Percentiles rank a stretch among this genome's conserved stretches.
These are phyloP conservation scores for Argya squamiceps DNA, from an alignment of 2,797 vertebrate genomes.

Conservation along the genomic window DNA sequence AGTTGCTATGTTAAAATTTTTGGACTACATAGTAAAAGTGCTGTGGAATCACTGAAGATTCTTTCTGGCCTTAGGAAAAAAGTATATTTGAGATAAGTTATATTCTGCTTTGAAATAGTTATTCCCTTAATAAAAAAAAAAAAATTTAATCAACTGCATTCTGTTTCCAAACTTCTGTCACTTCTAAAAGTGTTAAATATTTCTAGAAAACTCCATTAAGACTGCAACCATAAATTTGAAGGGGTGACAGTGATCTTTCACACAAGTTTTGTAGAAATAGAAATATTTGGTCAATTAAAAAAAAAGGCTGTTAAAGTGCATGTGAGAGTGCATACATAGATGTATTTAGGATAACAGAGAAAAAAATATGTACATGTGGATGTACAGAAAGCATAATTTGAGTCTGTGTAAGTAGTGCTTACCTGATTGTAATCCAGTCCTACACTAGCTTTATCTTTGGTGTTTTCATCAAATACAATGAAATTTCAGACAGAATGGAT, in stretches of 20 bases:
- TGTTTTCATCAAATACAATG: neutral
- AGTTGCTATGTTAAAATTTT: neutral
- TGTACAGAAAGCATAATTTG: neutral
- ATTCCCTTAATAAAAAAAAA: neutral
- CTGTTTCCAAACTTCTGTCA: neutral
- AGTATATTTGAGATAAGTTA: neutral
- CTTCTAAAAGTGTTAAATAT: neutral
- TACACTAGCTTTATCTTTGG: neutral
- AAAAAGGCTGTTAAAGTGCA: neutral
- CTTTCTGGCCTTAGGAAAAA: neutral
- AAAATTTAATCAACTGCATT: neutral
- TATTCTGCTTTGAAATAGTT: neutral
- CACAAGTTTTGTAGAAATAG: neutral
- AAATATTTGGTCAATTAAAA: neutral
- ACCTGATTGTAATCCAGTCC: neutral
- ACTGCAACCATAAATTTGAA: neutral
- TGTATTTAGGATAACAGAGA: neutral
- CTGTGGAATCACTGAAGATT: neutral
- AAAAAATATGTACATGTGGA: neutral
- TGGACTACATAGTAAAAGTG: neutral
- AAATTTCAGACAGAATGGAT: neutral
- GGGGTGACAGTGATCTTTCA: neutral
- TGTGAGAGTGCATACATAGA: neutral
- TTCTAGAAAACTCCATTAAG: neutral
- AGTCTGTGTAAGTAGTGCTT: neutral